Evolutionary conservation across 1,140 invertebrate species (phyloP), one percentile per base, ranked within the genome.

Genomic region (Cyclina sinensis): DNA sequence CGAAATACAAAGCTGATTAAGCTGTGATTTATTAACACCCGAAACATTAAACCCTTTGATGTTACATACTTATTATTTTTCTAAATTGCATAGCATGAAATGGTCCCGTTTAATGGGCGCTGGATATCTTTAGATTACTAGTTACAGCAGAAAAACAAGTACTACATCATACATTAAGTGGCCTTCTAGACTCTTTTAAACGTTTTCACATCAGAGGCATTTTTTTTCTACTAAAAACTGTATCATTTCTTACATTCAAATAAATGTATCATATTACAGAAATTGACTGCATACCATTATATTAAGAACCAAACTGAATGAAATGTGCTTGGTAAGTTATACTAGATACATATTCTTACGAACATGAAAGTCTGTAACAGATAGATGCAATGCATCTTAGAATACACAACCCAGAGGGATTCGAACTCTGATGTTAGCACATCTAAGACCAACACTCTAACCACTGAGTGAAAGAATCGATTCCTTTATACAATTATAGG

Each of bases 21-120:
- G 16, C 27, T 9, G 12, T 78, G 74, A 78, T 78, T 78, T 78
- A 78, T 78, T 78, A 78, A 46, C 74, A 78, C 43, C 46, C 27
- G 74, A 51, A n/a, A 78, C 32, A 35, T n/a, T 24, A 78, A 35
- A 51, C 46, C 46, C 48, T 78, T 78, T 78, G 48, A 78, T 78
- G 74, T 54, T 32, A 5, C 21, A 51, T 51, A 12, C 74, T 54
- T 35, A 48, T 51, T 78, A 78, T 48, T 39, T 70, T 70, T 78
- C 74, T 78, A 51, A 51, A 78, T 78, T 78, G 48, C 46, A 4
- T 18, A 78, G 74, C 74, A 78, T 51, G 43, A 78, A 51, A 51
- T 51, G 54, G 43, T 51, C 48, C 43, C 30, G 74, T 78, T 78
- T 51, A 78, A 51, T 54, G 24, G 46, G 43, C 74, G 30, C 54